phyloP scores from a whole-genome alignment of 2,797 vertebrate species.

The Catharus ustulatus region DNA sequence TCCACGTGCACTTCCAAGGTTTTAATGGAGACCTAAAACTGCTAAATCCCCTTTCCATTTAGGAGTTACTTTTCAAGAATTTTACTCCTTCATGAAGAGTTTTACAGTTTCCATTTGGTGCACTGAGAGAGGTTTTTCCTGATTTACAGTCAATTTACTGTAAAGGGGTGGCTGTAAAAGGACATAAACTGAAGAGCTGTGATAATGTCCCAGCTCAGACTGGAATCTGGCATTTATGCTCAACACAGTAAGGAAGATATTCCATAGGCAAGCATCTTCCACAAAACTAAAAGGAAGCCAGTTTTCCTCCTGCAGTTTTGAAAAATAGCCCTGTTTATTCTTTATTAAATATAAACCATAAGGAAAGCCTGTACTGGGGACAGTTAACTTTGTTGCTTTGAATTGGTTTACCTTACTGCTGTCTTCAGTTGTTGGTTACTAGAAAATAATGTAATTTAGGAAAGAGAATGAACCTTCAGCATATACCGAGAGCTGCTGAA shows the following conservation, averaged over 20 bases:
- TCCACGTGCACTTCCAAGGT: background rate
- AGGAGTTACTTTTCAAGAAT: constrained; percentile 32
- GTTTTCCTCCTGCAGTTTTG: background rate
- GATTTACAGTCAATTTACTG: constrained; percentile 54
- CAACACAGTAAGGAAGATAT: background rate
- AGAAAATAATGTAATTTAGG: background rate
- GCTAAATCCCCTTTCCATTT: constrained; percentile 12
- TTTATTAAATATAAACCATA: background rate
- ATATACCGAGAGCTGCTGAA: background rate
- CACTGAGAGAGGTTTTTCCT: background rate
- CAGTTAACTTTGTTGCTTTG: background rate
- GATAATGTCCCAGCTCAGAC: constrained; percentile 25
- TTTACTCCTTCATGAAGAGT: background rate
- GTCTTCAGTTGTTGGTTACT: background rate
- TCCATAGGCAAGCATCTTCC: background rate
- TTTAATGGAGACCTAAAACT: constrained; percentile 18
- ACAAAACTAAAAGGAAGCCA: background rate
- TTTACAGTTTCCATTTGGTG: constrained; percentile 38
- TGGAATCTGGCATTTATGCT: constrained; percentile 15
- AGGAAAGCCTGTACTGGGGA: background rate
- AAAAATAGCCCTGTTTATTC: background rate
- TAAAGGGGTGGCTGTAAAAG: constrained; percentile 41
- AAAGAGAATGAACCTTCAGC: background rate
- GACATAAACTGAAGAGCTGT: constrained; percentile 26
- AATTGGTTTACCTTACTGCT: background rate